A percentile compares a stretch with the other conserved stretches of the same genome.
phyloP scores from a whole-genome alignment of 1,140 invertebrate genomes.

The Lycorma delicatula region DNA sequence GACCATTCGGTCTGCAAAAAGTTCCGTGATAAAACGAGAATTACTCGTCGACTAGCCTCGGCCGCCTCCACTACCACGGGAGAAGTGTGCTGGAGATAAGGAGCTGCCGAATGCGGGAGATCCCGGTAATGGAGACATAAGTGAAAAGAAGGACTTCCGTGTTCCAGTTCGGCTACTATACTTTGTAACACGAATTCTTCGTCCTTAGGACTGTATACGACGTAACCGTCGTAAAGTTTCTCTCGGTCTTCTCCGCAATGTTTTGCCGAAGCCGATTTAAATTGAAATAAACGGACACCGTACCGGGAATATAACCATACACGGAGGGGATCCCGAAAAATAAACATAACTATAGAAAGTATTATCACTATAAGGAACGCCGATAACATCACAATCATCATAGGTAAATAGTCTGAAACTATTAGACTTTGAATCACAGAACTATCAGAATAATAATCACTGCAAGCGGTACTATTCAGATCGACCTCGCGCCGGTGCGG shows the following conservation, averaged over 20 bases:
- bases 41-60: constrained; percentile 69
- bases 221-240: constrained; percentile 85
- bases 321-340: constrained; percentile 72
- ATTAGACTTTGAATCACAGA: constrained; percentile 75
- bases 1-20: constrained; percentile 83
- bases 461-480: constrained; percentile 72
- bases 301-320: constrained; percentile 84
- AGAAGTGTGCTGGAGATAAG: constrained; percentile 57
- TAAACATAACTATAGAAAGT: constrained; percentile 64
- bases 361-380: constrained; percentile 61
- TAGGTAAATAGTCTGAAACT: constrained; percentile 74
- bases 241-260: constrained; percentile 61
- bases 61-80: constrained; percentile 76
- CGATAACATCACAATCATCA: constrained; percentile 64
- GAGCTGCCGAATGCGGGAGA: constrained; percentile 50
- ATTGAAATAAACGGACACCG: constrained; percentile 65
- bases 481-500: constrained; percentile 62
- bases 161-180: constrained; percentile 75
- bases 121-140: constrained; percentile 82
- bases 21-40: constrained; percentile 71
- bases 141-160: constrained; percentile 58
- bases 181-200: constrained; percentile 80
- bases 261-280: constrained; percentile 39
- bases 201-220: constrained; percentile 88
- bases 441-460: constrained; percentile 71